Conservation (phyloP, 1,140 invertebrate species). For the Temnothorax curvispinosus region DNA sequence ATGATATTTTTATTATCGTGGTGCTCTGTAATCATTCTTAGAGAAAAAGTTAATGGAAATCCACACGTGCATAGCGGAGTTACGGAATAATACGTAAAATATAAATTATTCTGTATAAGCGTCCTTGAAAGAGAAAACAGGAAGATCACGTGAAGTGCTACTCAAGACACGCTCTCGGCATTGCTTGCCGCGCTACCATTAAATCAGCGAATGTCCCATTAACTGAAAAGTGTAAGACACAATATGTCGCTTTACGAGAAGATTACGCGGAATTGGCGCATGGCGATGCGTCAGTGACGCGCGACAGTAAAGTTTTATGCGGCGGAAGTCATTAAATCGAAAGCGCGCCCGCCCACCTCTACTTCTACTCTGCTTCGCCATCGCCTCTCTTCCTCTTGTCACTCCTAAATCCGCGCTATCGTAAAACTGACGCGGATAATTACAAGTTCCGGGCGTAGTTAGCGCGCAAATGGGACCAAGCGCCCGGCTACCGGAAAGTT, state of each 20-base stretch:
- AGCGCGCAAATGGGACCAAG: slow-evolving; percentile 53
- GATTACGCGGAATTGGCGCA: background rate
- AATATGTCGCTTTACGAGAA: background rate
- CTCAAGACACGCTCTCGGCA: background rate
- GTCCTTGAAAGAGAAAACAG: background rate
- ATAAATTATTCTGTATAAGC: background rate
- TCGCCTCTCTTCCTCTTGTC: background rate
- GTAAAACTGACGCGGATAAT: slow-evolving; percentile 69
- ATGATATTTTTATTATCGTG: background rate
- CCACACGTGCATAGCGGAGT: background rate
- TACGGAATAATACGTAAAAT: background rate
- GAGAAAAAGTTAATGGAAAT: background rate
- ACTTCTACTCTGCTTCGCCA: background rate
- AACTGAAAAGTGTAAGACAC: slow-evolving; percentile 18
- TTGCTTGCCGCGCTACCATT: background rate
- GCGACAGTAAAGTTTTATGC: slow-evolving; percentile 53
- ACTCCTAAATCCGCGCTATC: slow-evolving; percentile 62
- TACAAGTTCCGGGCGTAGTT: slow-evolving; percentile 64
- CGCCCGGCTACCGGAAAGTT: slow-evolving; percentile 41
- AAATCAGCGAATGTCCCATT: slow-evolving; percentile 13
- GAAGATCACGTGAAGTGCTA: background rate
- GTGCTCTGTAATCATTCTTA: background rate
- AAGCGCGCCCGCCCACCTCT: background rate
- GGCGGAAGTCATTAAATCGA: slow-evolving; percentile 63
- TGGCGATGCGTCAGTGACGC: background rate